Conservation (phyloP, 2,113 vertebrate genomes). For the Anoplopoma fimbria region DNA sequence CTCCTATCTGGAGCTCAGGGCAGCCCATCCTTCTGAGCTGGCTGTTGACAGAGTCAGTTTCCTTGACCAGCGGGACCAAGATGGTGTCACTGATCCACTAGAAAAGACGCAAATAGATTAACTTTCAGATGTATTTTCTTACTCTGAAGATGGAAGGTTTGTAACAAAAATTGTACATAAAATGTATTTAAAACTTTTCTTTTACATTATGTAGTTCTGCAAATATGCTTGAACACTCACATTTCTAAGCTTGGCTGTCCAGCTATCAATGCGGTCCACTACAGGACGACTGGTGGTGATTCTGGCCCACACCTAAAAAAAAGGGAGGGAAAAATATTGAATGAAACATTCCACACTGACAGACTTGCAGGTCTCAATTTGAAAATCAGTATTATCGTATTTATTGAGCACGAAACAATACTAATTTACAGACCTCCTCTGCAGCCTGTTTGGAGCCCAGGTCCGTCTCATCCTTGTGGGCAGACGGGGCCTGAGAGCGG, state of each 20-base stretch:
- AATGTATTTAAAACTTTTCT: neutral
- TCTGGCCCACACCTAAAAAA: constrained; percentile 92
- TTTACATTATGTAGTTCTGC: neutral
- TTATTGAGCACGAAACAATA: neutral
- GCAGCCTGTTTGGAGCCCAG: constrained; percentile 95
- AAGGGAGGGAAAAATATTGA: neutral
- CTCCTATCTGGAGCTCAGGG: constrained; percentile 96
- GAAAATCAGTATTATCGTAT: neutral
- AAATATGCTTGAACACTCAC: constrained; percentile 78
- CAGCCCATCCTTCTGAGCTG: constrained; percentile 95
- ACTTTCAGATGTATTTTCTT: neutral
- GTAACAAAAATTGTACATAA: neutral
- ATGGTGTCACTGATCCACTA: constrained; percentile 99
- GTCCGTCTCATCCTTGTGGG: constrained; percentile 95
- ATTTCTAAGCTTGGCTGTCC: constrained; percentile 96
- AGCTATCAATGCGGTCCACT: constrained; percentile 91
- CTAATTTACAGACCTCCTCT: constrained; percentile 88
- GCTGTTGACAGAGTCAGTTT: constrained; percentile 93
- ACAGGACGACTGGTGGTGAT: constrained; percentile 91
- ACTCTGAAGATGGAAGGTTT: neutral
- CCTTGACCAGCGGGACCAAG: constrained; percentile 91
- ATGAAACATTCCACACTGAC: neutral
- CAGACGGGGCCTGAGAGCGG: constrained; percentile 92
- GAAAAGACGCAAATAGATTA: constrained; percentile 14
- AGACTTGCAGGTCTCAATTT: neutral